Conservation (phyloP, 2,113 vertebrate species). For the Gadus macrocephalus region DNA sequence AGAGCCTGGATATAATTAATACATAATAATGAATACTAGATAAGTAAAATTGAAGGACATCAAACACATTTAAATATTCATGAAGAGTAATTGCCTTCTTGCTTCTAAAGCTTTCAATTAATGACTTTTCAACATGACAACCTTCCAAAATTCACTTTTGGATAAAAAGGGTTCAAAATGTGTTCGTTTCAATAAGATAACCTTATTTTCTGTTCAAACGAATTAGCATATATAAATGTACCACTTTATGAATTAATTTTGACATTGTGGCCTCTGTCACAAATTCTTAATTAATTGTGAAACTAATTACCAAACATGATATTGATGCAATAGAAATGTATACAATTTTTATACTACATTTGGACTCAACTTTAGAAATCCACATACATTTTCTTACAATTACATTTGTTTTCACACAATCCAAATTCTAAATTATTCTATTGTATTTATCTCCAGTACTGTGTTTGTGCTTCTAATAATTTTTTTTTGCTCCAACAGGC, state of each 20-base stretch:
- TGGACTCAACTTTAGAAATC: not conserved
- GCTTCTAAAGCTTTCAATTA: no score
- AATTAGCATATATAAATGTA: not conserved
- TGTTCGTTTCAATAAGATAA: not conserved
- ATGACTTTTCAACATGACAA: no score
- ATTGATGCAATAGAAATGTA: not conserved
- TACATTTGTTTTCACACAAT: no score
- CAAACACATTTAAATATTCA: no score
- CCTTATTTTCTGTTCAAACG: not conserved
- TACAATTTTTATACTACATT: not conserved
- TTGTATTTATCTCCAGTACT: no score
- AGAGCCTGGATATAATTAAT: no score
- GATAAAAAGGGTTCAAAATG: no score
- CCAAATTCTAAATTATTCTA: no score
- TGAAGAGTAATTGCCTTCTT: no score
- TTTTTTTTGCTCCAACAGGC: constrained; percentile 20
- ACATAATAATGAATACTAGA: no score
- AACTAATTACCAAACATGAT: not conserved
- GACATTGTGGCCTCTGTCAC: not conserved
- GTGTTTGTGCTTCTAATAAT: constrained; percentile 1
- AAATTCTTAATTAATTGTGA: not conserved
- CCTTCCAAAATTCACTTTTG: no score
- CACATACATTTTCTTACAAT: not conserved
- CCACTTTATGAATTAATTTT: not conserved
- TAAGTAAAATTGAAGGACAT: no score